Evolutionary conservation across 1,140 invertebrate genomes (phyloP).

Genomic region (Manduca sexta): DNA sequence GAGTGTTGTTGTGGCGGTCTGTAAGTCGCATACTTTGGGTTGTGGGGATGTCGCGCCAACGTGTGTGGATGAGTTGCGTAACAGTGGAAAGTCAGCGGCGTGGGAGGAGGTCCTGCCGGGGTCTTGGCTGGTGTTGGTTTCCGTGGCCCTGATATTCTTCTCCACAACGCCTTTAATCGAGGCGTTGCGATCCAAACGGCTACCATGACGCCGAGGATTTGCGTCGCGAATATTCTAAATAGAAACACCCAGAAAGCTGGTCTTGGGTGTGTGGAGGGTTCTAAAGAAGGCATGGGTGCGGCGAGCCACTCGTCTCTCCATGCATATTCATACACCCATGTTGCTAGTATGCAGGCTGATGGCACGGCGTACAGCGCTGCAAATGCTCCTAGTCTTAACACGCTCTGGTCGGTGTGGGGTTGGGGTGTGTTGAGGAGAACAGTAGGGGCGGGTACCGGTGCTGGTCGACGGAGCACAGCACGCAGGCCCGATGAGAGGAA

Average conservation of each 20-base stretch:
- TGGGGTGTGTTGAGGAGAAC: constrained; percentile 59
- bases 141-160: constrained; percentile 54
- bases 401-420: constrained; percentile 75
- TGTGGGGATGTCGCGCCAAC: constrained; percentile 53
- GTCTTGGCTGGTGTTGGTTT: constrained; percentile 61
- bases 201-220: constrained; percentile 85
- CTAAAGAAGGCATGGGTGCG: constrained; percentile 56
- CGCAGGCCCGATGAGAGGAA: constrained; percentile 89
- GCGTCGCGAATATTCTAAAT: constrained; percentile 81
- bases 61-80: constrained; percentile 55
- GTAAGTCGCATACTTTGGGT: constrained; percentile 55
- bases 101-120: constrained; percentile 52
- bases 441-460: constrained; percentile 46
- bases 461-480: constrained; percentile 77
- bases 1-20: constrained; percentile 64
- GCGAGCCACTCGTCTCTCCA: constrained; percentile 82
- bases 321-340: constrained; percentile 92
- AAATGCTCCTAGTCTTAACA: constrained; percentile 89
- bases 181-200: constrained; percentile 82
- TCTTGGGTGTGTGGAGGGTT: constrained; percentile 59
- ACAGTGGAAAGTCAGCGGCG: constrained; percentile 60
- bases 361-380: constrained; percentile 90
- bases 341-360: constrained; percentile 86
- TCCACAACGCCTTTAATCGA: constrained; percentile 60
- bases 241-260: constrained; percentile 76